Evolutionary conservation across 1,140 invertebrate species (phyloP).

Genomic region (Nilaparvata lugens): DNA sequence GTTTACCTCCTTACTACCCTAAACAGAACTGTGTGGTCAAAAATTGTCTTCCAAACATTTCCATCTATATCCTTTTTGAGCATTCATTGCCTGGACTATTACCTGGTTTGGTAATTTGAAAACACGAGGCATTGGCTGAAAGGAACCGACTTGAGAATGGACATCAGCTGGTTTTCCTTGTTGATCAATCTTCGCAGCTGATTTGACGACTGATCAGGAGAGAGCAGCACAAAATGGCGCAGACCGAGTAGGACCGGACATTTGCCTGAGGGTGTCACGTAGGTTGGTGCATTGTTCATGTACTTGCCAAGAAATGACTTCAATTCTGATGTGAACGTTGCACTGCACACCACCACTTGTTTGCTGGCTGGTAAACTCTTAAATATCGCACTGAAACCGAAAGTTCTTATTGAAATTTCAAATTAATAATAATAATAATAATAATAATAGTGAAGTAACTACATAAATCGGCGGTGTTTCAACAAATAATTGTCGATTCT

Average conservation of each 20-base stretch:
- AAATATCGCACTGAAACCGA: conserved; percentile 58
- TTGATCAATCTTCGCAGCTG: conserved; percentile 49
- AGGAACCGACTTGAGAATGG: conserved; percentile 56
- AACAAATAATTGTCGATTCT: no score
- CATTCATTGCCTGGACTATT: no score
- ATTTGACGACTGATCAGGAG: conserved; percentile 45
- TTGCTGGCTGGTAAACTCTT: conserved; percentile 60
- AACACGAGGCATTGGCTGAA: conserved; percentile 91
- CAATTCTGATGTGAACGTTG: conserved; percentile 79
- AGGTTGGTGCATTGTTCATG: conserved; percentile 74
- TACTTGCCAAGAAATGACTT: conserved; percentile 61
- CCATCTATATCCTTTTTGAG: no score
- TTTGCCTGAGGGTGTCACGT: conserved; percentile 38
- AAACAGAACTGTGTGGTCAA: no score
- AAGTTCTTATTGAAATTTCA: conserved; percentile 8
- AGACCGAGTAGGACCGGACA: conserved; percentile 58
- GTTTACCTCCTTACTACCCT: no score
- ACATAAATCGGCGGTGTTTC: no score
- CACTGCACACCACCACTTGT: conserved; percentile 87
- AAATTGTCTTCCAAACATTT: no score
- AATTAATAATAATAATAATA: no score
- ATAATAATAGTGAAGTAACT: no score
- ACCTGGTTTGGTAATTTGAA: conserved; percentile 74
- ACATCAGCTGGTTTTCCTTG: conserved; percentile 59
- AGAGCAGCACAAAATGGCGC: conserved; percentile 56